Base-by-base conservation (phyloP, 2,888 invertebrate species). In the Xestia sexstrigata region DNA sequence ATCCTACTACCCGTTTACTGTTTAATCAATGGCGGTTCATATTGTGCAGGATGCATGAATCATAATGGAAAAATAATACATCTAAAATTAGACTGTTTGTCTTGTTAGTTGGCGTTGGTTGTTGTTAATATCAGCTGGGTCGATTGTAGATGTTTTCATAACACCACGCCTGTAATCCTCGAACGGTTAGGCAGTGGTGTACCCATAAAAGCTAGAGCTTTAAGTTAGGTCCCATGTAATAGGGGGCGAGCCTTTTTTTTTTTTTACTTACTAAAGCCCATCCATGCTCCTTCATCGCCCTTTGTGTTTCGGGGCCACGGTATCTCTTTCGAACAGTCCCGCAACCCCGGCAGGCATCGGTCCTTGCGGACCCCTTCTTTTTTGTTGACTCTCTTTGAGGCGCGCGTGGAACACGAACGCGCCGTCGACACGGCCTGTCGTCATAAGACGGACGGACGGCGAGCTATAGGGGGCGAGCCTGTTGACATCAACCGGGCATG, bases 41-140 rank as follows among this genome's bases (percentile, higher is more conserved):
- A 90, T n/a, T n/a, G n/a, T 86, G 87, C 90, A 87, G 92, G 92
- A 93, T 90, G 90, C 83, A 89, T 94, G 93, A 94, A 90, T 95
- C 93, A 93, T 55, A 30, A 81, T 77, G 78, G 78, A 86, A 88
- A 87, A 88, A 83, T 87, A 76, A 82, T 79, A 70, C 67, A 69
- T 39, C 76, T 81, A 79, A 72, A 84, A 78, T 81, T 84, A 78
- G 76, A 76, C 55, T 75, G 58, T 20, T 66, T 39, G 49, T 74
- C 71, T 81, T 70, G 62, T 76, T 81, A 35, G 9, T 20, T 30
- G 58, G 42, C 58, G 23, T 78, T 23, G 49, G 20, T 72, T 49
- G 80, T 63, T 63, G 42, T n/a, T n/a, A n/a, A 30, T 67, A 72
- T 45, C 79, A 73, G 66, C 62, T 81, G 35, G 23, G 9, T 42